phyloP scores from a whole-genome alignment of 2,797 vertebrate species.

The Acrossocheilus wenchowensis region DNA sequence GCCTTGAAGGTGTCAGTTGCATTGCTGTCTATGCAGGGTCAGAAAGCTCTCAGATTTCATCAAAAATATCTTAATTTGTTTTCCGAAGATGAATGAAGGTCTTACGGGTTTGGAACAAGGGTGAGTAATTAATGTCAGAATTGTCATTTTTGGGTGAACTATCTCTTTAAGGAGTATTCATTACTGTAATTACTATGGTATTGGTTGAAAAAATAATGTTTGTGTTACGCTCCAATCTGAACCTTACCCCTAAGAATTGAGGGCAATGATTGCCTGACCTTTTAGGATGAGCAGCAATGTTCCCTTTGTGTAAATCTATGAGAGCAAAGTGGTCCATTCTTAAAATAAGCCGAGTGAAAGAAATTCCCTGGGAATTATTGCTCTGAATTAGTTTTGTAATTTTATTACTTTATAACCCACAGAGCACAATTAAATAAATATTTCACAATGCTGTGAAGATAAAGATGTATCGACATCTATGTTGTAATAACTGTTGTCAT shows the following conservation, averaged over 20 bases:
- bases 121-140: too few species aligned
- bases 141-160: too few species aligned
- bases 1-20: too few species aligned
- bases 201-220: background rate
- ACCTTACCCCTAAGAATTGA: background rate
- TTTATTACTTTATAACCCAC: background rate
- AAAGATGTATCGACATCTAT: background rate
- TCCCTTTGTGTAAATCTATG: background rate
- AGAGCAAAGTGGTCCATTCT: background rate
- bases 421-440: background rate
- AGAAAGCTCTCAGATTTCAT: too few species aligned
- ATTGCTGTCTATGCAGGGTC: too few species aligned
- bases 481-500: constrained; percentile 1
- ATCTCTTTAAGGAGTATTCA: too few species aligned
- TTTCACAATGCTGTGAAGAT: background rate
- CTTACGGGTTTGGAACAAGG: too few species aligned
- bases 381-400: background rate
- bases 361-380: background rate
- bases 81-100: too few species aligned
- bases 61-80: too few species aligned
- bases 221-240: background rate
- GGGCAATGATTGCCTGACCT: background rate
- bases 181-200: background rate
- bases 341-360: background rate
- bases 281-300: background rate